Base-by-base conservation (phyloP, 1,140 invertebrate genomes). In the Rhizoglyphus robini region DNA sequence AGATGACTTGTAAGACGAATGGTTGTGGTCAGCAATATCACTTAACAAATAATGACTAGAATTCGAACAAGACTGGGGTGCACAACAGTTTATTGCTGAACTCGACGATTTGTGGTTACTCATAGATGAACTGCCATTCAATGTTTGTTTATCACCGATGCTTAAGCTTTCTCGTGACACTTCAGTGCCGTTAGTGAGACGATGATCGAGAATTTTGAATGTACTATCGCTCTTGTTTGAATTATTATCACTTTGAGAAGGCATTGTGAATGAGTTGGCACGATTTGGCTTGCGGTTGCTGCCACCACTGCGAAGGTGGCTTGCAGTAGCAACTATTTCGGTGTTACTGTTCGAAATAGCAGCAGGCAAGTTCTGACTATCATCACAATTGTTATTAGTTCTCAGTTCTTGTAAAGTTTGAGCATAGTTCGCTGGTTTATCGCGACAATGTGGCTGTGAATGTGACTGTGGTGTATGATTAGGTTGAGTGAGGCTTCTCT, bases 251-350 rank as follows among this genome's bases (percentile, higher is more conserved):
- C 36, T 61, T 34, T 23, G 15, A 5, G 34, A 34, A 34, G 29
- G 3, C 20, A 34, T 13, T 36, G 54, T 58, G 5, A 41, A 61
- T 38, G 59, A 61, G 23, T 61, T 61, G 36, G 59, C 59, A 61
- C 59, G 59, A 61, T 46, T 61, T 34, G 15, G 8, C 20, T 36
- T 30, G n/a, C 46, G 1, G 23, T 57, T 49, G 13, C 46, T 30
- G 31, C 41, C 41, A 32, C 41, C 29, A 48, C 61, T 38, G 46
- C 46, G 25, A 30, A 5, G n/a, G n/a, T n/a, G n/a, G n/a, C n/a
- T n/a, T n/a, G n/a, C n/a, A n/a, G n/a, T n/a, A n/a, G n/a, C n/a
- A n/a, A n/a, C n/a, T n/a, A n/a, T n/a, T n/a, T n/a, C n/a, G n/a
- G n/a, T n/a, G n/a, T n/a, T n/a, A n/a, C n/a, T 23, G 4, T 34